Base-by-base conservation (phyloP, 2,888 invertebrate species). In the Criorhina ranunculi region DNA sequence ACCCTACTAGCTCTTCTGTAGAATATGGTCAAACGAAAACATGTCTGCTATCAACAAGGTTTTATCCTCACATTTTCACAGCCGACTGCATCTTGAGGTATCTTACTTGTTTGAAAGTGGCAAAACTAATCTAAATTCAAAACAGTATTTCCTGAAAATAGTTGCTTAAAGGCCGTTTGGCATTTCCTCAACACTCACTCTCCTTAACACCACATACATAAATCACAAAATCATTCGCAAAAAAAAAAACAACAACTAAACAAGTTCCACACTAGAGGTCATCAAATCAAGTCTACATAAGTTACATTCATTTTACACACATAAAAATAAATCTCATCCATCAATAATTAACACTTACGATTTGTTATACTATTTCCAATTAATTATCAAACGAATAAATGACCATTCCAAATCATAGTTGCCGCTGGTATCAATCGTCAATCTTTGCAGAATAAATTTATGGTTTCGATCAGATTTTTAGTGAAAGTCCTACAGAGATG, bases 401-500 rank as follows among this genome's bases (percentile, higher is more conserved):
- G 1, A 44, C 0, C 8, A 12, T 35, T 19, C 8, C 12, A 31
- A 37, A n/a, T n/a, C 19, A 24, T 37, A 0, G 1, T 15, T 0
- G 11, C 17, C 33, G 8, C 31, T 51, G 12, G 1, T n/a, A 55
- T 55, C 9, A 55, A 17, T 17, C 11, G n/a, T 19, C 35, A 19
- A 57, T 59, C 29, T 8, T 24, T 29, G 9, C 40, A 24, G 8
- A 59, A 37, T 7, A 8, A n/a, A 59, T 12, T 24, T 6, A 29
- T 7, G 15, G 1, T 24, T 24, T 4, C 24, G 33, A 55, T 35
- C 8, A 24, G 11, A 12, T 53, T 53, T 53, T n/a, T n/a, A n/a
- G n/a, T 31, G 51, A 53, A 53, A 53, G 49, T 49, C 49, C 15
- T 42, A 42, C 8, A n/a, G 46, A 9, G 9, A 35, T 9, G 35